These are phyloP conservation scores for Allacma fusca DNA, from an alignment of 2,888 invertebrate species.

Conservation along the genomic window DNA sequence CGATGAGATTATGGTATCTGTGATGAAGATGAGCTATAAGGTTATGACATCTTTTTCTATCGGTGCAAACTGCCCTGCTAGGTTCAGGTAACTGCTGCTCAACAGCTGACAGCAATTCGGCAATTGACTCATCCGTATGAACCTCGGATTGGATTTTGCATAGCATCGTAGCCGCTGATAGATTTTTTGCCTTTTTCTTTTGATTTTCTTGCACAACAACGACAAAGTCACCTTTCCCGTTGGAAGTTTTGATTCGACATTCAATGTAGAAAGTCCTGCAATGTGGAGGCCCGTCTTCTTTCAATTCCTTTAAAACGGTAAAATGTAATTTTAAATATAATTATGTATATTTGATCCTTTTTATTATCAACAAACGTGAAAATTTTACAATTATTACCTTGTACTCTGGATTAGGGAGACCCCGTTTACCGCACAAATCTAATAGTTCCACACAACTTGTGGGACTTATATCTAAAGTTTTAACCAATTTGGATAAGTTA, in stretches of 20 bases:
- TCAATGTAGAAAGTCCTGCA: constrained; percentile 37
- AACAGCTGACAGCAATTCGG: background rate
- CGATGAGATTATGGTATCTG: constrained; percentile 24
- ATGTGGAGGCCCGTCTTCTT: constrained; percentile 49
- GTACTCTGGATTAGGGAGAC: constrained; percentile 42
- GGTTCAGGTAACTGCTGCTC: background rate
- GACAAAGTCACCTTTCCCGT: background rate
- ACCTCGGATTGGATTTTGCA: background rate
- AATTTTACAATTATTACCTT: too few relatives aligned
- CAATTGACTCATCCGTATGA: background rate
- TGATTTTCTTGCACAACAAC: background rate
- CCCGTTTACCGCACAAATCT: constrained; percentile 34
- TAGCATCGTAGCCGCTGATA: constrained; percentile 22
- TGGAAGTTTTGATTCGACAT: background rate
- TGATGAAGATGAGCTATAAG: constrained; percentile 37
- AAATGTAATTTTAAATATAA: too few relatives aligned
- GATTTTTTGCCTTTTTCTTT: constrained; percentile 34
- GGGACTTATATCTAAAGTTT: constrained; percentile 3
- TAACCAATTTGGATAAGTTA: constrained; percentile 31
- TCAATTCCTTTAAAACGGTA: constrained; percentile 35
- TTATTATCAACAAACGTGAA: too few relatives aligned
- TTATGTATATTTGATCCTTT: too few relatives aligned
- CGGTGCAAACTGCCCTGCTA: constrained; percentile 14
- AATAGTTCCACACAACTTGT: constrained; percentile 38
- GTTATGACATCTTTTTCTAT: constrained; percentile 18